phyloP scores from a whole-genome alignment of 2,888 invertebrate genomes.

The Pristionchus mayeri region DNA sequence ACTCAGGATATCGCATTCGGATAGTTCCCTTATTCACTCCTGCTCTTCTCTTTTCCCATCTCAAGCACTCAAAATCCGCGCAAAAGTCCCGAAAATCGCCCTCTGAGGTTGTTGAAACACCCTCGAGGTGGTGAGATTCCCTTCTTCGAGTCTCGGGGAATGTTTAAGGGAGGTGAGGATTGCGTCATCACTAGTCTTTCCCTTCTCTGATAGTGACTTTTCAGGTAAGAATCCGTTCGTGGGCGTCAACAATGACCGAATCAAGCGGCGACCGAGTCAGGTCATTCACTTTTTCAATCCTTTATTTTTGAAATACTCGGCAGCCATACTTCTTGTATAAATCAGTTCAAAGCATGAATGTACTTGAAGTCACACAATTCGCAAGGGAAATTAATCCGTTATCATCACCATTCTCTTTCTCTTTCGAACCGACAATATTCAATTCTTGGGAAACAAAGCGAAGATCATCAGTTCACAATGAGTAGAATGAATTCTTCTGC shows the following conservation, averaged over 20 bases:
- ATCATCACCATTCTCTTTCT: too few species aligned
- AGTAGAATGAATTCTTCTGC: background rate
- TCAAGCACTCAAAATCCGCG: background rate
- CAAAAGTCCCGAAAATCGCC: conserved; percentile 35
- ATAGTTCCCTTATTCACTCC: background rate
- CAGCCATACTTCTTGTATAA: too few species aligned
- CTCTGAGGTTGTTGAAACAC: background rate
- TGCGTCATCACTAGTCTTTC: background rate
- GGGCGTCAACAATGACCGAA: conserved; percentile 23
- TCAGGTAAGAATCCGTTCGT: conserved; percentile 46
- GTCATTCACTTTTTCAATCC: background rate
- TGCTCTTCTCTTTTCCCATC: background rate
- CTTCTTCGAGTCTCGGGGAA: conserved; percentile 17
- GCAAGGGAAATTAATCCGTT: too few species aligned
- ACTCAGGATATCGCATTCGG: conserved; percentile 30
- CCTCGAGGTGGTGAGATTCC: background rate
- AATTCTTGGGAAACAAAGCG: too few species aligned
- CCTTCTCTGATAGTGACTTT: background rate
- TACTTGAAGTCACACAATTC: too few species aligned
- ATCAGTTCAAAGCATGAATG: too few species aligned
- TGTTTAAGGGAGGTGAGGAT: conserved; percentile 25
- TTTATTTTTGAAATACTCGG: background rate
- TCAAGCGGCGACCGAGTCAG: conserved; percentile 32
- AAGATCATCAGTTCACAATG: too few species aligned
- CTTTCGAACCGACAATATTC: too few species aligned